Conservation (phyloP, 1,140 invertebrate species). For the Rhagoletis pomonella region DNA sequence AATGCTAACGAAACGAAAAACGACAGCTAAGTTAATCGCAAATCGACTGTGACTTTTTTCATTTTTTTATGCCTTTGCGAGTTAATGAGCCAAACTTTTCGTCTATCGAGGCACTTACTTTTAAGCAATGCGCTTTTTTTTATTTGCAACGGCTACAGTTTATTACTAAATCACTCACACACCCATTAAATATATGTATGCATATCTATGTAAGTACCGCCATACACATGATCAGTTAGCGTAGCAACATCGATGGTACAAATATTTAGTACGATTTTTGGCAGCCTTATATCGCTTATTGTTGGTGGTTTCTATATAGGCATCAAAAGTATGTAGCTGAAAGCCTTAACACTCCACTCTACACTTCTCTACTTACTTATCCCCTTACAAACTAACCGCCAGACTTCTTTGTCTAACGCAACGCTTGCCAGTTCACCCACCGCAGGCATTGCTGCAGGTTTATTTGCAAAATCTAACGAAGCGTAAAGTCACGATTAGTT, state of each 20-base stretch:
- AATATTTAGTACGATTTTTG: constrained; percentile 58
- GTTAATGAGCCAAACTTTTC: constrained; percentile 71
- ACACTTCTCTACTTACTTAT: neutral
- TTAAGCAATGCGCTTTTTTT: neutral
- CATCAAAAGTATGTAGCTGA: neutral
- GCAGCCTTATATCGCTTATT: constrained; percentile 60
- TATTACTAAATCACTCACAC: neutral
- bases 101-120: constrained; percentile 61
- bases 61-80: constrained; percentile 56
- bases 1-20: neutral
- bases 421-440: neutral
- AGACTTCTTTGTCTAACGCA: neutral
- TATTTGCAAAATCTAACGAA: constrained; percentile 74
- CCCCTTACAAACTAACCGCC: neutral
- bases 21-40: neutral
- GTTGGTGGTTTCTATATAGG: neutral
- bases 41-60: neutral
- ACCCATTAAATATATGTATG: neutral
- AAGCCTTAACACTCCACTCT: neutral
- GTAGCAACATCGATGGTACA: neutral
- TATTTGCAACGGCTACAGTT: neutral
- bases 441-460: constrained; percentile 48
- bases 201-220: neutral
- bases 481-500: constrained; percentile 74
- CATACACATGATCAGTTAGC: neutral